Base-by-base conservation (phyloP, 2,113 vertebrate species). In the Pithys albifrons region DNA sequence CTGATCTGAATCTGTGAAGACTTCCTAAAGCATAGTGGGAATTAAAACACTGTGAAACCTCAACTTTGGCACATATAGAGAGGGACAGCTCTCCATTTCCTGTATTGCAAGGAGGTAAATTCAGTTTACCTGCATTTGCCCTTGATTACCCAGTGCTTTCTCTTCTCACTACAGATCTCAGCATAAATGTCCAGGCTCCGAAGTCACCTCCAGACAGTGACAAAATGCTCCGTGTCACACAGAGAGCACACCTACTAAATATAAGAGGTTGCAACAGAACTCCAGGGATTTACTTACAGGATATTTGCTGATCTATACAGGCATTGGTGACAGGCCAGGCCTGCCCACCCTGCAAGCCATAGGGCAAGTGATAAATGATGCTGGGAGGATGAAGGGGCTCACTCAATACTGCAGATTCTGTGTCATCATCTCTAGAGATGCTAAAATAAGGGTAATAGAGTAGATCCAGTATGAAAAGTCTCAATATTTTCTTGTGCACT, bases 271-370 rank as follows among this genome's bases (percentile, higher is more conserved):
- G 18, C 25, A 39, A 4, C 41, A n/a, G 37, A 23, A 7, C 14
- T 39, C 52, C 49, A 8, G 62, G 7, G 48, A 64, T 43, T 20
- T 6, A 1, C 43, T 71, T 70, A 8, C 12, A 64, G 84, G n/a
- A 27, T 79, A 35, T 54, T 37, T 82, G 62, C 31, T 59, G 25
- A 67, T 64, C 48, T 58, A 9, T 29, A 19, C 22, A 6, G 24
- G 16, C 2, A 0, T 22, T 17, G 41, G 41, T 0, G 6, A 54
- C 14, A 17, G 27, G 59, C 25, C 20, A 18, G 20, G 12, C 4
- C 8, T 27, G 52, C 55, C 62, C 24, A 8, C 35, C 17, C 58
- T 45, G 25, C 48, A 19, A 49, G 11, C 39, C 61, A 18, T 4
- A 7, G 61, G 20, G 18, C 0, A 12, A 62, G 72, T 20, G 61